Evolutionary conservation across 1,140 invertebrate species (phyloP).

Genomic region (Druon quercuslanigerum): DNA sequence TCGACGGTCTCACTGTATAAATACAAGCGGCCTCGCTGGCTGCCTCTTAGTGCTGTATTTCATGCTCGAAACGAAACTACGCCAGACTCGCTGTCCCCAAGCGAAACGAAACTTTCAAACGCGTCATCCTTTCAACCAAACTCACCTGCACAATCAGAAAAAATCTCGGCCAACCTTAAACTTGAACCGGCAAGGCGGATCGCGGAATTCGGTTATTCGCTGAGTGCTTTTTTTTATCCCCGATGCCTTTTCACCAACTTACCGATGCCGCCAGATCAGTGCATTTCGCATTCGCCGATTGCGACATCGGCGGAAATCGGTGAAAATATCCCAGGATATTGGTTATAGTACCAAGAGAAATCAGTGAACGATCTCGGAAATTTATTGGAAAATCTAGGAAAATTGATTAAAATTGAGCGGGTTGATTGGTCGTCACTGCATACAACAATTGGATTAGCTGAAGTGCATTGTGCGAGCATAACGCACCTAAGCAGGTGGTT

Average conservation of each 20-base stretch:
- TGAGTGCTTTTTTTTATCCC: not conserved
- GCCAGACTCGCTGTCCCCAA: constrained; percentile 37
- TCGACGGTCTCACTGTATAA: constrained; percentile 67
- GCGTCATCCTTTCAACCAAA: too few relatives aligned
- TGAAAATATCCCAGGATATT: constrained; percentile 12
- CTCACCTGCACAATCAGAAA: constrained; percentile 5
- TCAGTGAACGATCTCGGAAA: not conserved
- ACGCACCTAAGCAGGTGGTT: constrained; percentile 1
- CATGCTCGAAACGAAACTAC: constrained; percentile 48
- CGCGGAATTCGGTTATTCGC: not conserved
- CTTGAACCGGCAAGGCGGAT: constrained; percentile 6
- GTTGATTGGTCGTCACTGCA: too few relatives aligned
- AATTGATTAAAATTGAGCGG: too few relatives aligned
- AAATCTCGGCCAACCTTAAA: constrained; percentile 14
- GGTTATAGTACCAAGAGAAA: not conserved
- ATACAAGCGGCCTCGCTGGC: constrained; percentile 66
- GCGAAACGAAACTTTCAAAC: constrained; percentile 47
- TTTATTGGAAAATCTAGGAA: not conserved
- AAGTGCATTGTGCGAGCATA: not conserved
- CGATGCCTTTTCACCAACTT: not conserved
- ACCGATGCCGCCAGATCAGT: constrained; percentile 25
- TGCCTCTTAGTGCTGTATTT: constrained; percentile 64
- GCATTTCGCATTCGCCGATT: constrained; percentile 30
- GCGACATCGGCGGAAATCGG: constrained; percentile 11
- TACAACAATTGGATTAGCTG: constrained; percentile 1